phyloP scores from a whole-genome alignment of 2,113 vertebrate genomes.

The Pseudolaguvia tuberculata region DNA sequence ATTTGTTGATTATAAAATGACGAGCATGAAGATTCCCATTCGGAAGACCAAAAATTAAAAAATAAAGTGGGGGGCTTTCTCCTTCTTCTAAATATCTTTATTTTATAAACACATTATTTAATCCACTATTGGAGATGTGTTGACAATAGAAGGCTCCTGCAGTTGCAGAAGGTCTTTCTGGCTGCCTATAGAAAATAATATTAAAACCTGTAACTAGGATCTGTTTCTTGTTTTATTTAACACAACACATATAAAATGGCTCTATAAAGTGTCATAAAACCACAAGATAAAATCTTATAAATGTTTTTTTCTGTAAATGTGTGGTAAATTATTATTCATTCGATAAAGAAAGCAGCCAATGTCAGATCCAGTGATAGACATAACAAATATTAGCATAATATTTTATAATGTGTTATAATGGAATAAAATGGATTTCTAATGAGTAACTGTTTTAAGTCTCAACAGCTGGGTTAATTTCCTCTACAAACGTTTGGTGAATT shows the following conservation, averaged over 20 bases:
- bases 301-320: conserved; percentile 34
- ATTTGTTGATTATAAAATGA: conserved; percentile 47
- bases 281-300: conserved; percentile 38
- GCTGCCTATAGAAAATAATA: conserved; percentile 62
- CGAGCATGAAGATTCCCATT: conserved; percentile 62
- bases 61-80: conserved; percentile 54
- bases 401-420: conserved; percentile 27
- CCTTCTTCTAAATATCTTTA: conserved; percentile 62
- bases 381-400: conserved; percentile 21
- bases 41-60: conserved; percentile 63
- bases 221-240: conserved; percentile 43
- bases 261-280: conserved; percentile 36
- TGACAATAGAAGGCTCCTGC: conserved; percentile 62
- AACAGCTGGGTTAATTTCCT: conserved; percentile 20
- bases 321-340: conserved; percentile 42
- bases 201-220: conserved; percentile 57
- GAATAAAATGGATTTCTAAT: conserved; percentile 41
- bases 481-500: conserved; percentile 4
- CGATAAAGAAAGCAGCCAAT: conserved; percentile 25
- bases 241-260: conserved; percentile 24
- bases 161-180: conserved; percentile 64
- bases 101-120: conserved; percentile 64
- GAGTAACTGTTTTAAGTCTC: conserved; percentile 29
- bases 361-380: conserved; percentile 27
- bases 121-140: conserved; percentile 61